Evolutionary conservation across 2,888 invertebrate genomes (phyloP), one percentile per base, ranked within the genome.

Genomic region (Meloe dianella): DNA sequence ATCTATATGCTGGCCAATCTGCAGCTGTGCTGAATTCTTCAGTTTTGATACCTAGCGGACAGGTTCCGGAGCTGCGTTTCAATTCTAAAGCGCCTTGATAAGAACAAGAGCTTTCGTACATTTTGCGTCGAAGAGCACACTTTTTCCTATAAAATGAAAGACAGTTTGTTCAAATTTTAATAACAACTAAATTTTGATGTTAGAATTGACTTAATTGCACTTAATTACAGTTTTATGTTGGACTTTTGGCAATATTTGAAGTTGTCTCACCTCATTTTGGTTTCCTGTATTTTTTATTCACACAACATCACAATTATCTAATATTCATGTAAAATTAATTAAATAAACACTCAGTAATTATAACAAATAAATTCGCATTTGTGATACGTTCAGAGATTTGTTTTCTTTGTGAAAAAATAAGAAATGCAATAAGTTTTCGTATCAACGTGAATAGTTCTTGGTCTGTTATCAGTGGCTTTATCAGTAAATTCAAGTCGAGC

Each of bases 81-180:
- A 85, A 79, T 74, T 84, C 83, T 70, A 84, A 81, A 75, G 86
- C 85, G 79, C 85, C 86, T 80, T 94, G 93, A 86, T 95, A 95
- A 84, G 94, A 95, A 87, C 95, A 95, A 81, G 94, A 94, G 86
- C 94, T 94, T 88, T 95, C 95, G 90, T 95, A 95, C 95, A 95
- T 95, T 81, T 87, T 88, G 66, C 82, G 81, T 51, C 82, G 79
- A 60, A 81, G 68, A 30, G 75, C 78, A 68, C 82, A 81, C 82
- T 83, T 83, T 73, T 82, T 82, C 73, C 83, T 83, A 72, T 17
- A 80, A 79, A 61, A 51, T 69, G 67, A 61, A 62, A 56, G 2
- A 66, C 7, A 17, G 24, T 27, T 32, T 7, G 8, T 1, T 41
- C 41, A 41, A 41, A 41, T 41, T 41, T 41, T 12, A 7, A 17